Percentiles rank a stretch among this genome's conserved stretches.
Conservation (phyloP, 2,113 vertebrate species). For the Clinocottus analis region DNA sequence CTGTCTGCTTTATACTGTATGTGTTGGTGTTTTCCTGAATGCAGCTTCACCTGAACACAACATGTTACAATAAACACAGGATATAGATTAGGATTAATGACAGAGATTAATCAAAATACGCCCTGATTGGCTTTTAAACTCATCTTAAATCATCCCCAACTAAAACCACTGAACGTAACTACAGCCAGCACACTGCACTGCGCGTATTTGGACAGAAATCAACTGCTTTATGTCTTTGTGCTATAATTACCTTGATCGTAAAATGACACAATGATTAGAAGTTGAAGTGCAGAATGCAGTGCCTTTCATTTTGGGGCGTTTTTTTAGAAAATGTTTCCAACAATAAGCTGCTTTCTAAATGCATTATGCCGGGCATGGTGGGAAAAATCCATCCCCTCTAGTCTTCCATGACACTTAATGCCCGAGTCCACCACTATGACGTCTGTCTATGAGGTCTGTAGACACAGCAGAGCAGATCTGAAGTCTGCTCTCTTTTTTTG, state of each 20-base stretch:
- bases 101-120: background rate
- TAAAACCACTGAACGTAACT: slow-evolving; percentile 4
- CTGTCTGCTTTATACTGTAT: background rate
- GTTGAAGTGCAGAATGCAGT: slow-evolving; percentile 56
- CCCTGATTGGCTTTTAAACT: background rate
- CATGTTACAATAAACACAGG: background rate
- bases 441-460: slow-evolving; percentile 48
- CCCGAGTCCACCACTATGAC: slow-evolving; percentile 26
- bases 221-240: slow-evolving; percentile 48
- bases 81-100: background rate
- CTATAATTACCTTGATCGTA: slow-evolving; percentile 58
- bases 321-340: slow-evolving; percentile 47
- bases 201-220: slow-evolving; percentile 51
- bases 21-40: too few species aligned
- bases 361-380: slow-evolving; percentile 11
- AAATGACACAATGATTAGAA: slow-evolving; percentile 64
- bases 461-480: slow-evolving; percentile 25
- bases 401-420: slow-evolving; percentile 24
- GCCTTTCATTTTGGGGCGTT: slow-evolving; percentile 60
- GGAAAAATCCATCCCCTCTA: slow-evolving; percentile 30
- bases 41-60: slow-evolving; percentile 1
- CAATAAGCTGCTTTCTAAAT: slow-evolving; percentile 49
- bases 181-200: slow-evolving; percentile 17
- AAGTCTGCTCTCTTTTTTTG: slow-evolving; percentile 11
- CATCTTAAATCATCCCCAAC: background rate